phyloP scores from a whole-genome alignment of 2,797 vertebrate genomes.

The Monodelphis domestica region DNA sequence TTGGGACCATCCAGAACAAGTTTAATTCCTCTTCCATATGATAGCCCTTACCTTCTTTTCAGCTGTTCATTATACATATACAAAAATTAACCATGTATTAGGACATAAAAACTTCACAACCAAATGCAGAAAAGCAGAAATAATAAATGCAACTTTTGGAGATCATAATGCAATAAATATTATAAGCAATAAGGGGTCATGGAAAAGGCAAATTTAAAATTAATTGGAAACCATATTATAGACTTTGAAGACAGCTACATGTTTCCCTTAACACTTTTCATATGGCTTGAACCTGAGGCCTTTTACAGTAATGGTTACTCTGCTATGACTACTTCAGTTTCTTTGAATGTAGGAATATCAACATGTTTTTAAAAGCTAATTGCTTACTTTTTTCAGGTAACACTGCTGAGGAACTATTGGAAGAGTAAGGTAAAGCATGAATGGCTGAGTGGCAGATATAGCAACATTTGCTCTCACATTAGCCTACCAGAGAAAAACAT shows the following conservation, averaged over 20 bases:
- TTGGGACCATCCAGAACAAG: background rate
- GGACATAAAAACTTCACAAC: no score
- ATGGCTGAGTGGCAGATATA: slow-evolving; percentile 92
- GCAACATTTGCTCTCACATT: slow-evolving; percentile 87
- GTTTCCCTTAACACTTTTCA: background rate
- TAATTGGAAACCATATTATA: no score
- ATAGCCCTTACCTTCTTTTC: no score
- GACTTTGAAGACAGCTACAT: background rate
- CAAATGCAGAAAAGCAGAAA: no score
- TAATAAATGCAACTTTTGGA: no score
- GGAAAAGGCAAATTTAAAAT: no score
- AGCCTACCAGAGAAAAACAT: slow-evolving; percentile 88
- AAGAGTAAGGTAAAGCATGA: slow-evolving; percentile 90
- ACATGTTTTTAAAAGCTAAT: background rate
- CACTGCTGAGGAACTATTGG: slow-evolving; percentile 90
- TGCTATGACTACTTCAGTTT: background rate
- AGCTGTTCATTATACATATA: no score
- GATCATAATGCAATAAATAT: no score
- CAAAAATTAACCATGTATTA: no score
- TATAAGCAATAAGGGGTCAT: no score
- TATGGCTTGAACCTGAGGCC: background rate
- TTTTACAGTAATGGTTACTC: background rate
- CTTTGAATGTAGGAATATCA: background rate
- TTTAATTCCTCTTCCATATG: background rate
- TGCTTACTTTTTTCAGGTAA: slow-evolving; percentile 85